These are phyloP conservation scores for Gymnobelideus leadbeateri DNA, from an alignment of 2,113 vertebrate genomes.

Conservation along the genomic window DNA sequence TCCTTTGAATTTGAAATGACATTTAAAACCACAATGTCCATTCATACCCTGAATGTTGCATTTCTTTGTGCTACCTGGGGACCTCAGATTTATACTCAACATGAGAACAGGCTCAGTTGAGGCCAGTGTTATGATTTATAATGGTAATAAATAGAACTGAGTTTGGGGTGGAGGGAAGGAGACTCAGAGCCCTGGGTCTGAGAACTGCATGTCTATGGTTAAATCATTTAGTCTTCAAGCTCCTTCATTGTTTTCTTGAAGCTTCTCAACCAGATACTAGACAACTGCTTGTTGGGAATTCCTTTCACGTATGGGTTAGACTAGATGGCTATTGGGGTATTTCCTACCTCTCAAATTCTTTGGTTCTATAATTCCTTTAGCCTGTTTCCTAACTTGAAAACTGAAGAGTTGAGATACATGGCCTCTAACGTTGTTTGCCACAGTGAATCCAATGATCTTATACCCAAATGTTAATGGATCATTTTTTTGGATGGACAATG, in stretches of 20 bases:
- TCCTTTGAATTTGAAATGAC: constrained; percentile 23
- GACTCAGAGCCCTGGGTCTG: neutral
- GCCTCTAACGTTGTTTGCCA: neutral
- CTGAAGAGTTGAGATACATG: neutral
- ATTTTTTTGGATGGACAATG: neutral
- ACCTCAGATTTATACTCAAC: neutral
- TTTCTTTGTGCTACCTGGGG: neutral
- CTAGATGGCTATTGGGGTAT: neutral
- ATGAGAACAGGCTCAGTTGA: neutral
- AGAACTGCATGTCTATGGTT: neutral
- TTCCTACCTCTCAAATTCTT: neutral
- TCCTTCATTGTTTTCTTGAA: neutral
- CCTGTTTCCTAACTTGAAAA: neutral
- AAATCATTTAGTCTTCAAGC: neutral
- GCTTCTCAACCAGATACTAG: neutral
- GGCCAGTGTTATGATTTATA: neutral
- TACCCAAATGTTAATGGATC: neutral
- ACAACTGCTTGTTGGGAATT: neutral
- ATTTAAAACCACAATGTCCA: neutral
- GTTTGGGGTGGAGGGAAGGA: neutral
- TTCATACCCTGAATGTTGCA: constrained; percentile 8
- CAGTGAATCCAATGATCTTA: neutral
- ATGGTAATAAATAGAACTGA: neutral
- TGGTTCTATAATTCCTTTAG: neutral
- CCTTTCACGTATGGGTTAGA: neutral